Percentiles rank a stretch among this genome's conserved stretches.
These are phyloP conservation scores for Phorcus lineatus DNA, from an alignment of 2,888 invertebrate species.

Conservation along the genomic window DNA sequence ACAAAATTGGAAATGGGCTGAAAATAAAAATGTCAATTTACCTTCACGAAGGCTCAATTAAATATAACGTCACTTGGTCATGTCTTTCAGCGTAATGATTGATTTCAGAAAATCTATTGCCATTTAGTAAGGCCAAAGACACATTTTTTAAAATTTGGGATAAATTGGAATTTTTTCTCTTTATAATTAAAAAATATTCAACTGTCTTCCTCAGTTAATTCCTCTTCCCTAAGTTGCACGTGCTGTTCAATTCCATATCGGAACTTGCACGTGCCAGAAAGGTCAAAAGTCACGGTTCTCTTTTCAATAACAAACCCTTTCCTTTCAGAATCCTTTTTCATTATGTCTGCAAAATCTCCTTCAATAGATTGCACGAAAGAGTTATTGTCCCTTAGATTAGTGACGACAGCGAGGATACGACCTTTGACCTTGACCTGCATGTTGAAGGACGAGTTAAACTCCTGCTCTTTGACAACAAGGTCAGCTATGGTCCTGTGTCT, in stretches of 20 bases:
- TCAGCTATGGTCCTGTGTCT: constrained; percentile 74
- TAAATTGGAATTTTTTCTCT: too few relatives aligned
- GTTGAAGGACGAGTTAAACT: constrained; percentile 75
- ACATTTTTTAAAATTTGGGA: too few relatives aligned
- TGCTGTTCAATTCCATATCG: constrained; percentile 72
- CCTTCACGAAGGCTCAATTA: too few relatives aligned
- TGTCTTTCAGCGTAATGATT: too few relatives aligned
- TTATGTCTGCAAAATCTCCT: constrained; percentile 66
- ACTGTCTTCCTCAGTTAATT: not conserved
- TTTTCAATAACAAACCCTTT: constrained; percentile 51
- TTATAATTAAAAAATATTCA: not conserved
- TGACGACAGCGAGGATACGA: constrained; percentile 70
- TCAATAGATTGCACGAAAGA: constrained; percentile 71
- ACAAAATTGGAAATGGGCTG: too few relatives aligned
- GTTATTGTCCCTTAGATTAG: constrained; percentile 75
- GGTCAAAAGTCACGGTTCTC: constrained; percentile 51
- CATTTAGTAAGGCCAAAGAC: too few relatives aligned
- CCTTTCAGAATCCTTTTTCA: constrained; percentile 50
- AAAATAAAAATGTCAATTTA: too few relatives aligned
- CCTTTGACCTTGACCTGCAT: constrained; percentile 71
- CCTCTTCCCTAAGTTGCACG: constrained; percentile 70
- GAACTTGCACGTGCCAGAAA: constrained; percentile 69
- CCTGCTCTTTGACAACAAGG: constrained; percentile 76
- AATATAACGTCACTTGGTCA: too few relatives aligned
- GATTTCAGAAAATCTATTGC: too few relatives aligned